Conservation (phyloP, 2,797 vertebrate genomes). For the Natrix natrix region DNA sequence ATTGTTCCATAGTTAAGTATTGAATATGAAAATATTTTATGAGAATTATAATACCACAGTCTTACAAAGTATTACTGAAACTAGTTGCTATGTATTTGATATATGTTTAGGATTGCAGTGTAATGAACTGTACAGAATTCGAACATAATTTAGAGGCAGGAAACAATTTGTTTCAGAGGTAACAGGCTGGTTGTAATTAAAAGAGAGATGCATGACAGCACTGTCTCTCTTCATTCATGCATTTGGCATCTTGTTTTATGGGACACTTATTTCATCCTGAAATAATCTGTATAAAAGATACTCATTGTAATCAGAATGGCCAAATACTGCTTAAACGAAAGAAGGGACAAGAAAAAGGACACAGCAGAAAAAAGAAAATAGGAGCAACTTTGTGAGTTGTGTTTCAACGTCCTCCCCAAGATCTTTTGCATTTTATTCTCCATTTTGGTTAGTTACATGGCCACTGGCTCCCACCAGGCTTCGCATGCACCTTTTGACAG, state of each 20-base stretch:
- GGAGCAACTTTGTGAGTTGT: constrained; percentile 63
- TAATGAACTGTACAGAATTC: not conserved
- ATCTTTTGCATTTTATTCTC: constrained; percentile 75
- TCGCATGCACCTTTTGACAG: constrained; percentile 85
- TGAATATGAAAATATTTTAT: not conserved
- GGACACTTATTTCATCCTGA: not conserved
- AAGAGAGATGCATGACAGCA: not conserved
- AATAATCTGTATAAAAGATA: not conserved
- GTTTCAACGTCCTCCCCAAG: constrained; percentile 68
- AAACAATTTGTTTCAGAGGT: not conserved
- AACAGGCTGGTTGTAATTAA: not conserved
- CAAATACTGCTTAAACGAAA: not conserved
- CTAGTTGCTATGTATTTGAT: not conserved
- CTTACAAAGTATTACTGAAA: not conserved
- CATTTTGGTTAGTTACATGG: constrained; percentile 77
- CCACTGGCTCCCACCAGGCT: constrained; percentile 67
- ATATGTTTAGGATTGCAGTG: not conserved
- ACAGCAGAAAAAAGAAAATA: constrained; percentile 57
- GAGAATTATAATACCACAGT: not conserved
- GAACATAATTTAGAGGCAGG: not conserved
- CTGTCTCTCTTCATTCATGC: not conserved
- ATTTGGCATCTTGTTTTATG: not conserved
- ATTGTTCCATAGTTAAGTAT: not conserved
- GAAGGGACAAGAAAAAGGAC: constrained; percentile 23
- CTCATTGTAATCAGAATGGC: not conserved